Evolutionary conservation across 2,113 vertebrate genomes (phyloP).

Genomic region (Pan troglodytes): NHGRI_mPanTro3-v2.1_pri NC_086016.1:25233501-25234000

Average conservation of each 20-base stretch:
- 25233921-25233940: background rate
- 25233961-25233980: background rate
- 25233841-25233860: background rate
- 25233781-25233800: background rate
- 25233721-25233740: background rate
- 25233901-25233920: background rate
- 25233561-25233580: constrained; percentile 11
- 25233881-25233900: background rate
- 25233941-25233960: background rate
- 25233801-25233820: background rate
- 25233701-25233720: background rate
- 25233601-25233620: background rate
- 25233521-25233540: constrained; percentile 17
- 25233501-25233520: background rate
- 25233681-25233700: background rate
- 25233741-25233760: background rate
- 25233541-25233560: constrained; percentile 31
- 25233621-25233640: background rate
- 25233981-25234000: background rate
- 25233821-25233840: too few species aligned
- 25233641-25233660: background rate
- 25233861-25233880: background rate
- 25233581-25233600: background rate
- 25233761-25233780: background rate
- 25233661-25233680: background rate